Evolutionary conservation across 2,888 invertebrate genomes (phyloP).

Genomic region (Dysmachus trigonus): DNA sequence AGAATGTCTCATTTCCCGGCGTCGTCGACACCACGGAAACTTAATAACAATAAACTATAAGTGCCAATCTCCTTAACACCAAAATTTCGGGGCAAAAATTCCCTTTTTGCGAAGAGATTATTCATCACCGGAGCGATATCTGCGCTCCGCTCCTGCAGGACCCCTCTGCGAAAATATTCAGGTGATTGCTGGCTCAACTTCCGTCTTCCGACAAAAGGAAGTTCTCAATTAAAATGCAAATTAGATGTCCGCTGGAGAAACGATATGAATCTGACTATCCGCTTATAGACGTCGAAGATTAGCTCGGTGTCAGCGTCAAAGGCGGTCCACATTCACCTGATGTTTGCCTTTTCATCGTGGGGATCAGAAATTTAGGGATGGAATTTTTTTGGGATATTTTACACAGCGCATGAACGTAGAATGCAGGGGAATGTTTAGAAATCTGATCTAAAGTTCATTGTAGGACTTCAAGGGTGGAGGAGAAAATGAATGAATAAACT

Average conservation of each 20-base stretch:
- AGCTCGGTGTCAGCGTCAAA: not conserved
- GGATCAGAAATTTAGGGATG: not conserved
- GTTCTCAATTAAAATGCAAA: slow-evolving; percentile 40
- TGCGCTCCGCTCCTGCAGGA: not conserved
- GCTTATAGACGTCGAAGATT: not conserved
- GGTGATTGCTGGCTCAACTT: not conserved
- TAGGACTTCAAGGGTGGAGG: not conserved
- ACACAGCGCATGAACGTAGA: slow-evolving; percentile 3
- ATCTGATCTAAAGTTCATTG: not conserved
- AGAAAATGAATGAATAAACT: not conserved
- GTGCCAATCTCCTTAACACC: not conserved
- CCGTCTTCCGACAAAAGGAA: slow-evolving; percentile 32
- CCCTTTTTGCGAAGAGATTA: not conserved
- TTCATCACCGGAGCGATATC: not conserved
- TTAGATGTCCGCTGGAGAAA: slow-evolving; percentile 10
- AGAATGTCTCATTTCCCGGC: not conserved
- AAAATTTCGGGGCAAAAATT: not conserved
- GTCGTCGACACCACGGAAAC: not conserved
- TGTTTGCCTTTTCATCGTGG: not conserved
- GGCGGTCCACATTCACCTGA: not conserved
- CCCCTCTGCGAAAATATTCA: not conserved
- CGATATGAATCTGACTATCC: slow-evolving; percentile 24
- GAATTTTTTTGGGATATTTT: not conserved
- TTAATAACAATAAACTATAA: not conserved
- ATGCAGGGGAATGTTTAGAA: not conserved